Evolutionary conservation across 2,888 invertebrate species (phyloP).

Genomic region (Drosophila peninsularis): DNA sequence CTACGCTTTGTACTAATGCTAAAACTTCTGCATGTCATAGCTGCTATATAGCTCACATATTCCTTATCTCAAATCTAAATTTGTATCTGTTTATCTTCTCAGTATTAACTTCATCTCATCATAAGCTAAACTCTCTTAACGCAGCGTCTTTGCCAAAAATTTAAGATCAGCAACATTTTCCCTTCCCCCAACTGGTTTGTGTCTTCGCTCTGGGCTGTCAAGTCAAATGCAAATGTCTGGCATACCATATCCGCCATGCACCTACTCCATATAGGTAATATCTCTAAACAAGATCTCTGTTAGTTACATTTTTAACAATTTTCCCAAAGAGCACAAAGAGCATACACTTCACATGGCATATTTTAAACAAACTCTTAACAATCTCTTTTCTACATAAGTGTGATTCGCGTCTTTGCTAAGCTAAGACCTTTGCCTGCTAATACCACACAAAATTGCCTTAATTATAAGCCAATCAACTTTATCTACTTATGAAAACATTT

Average conservation of each 20-base stretch:
- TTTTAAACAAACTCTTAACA: not conserved
- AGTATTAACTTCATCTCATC: not conserved
- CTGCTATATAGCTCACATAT: not conserved
- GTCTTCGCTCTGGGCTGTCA: not conserved
- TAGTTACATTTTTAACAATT: not conserved
- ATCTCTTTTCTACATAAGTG: not conserved
- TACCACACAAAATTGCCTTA: no score
- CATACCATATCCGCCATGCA: not conserved
- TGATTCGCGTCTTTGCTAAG: not conserved
- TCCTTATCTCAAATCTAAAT: not conserved
- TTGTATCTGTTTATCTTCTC: not conserved
- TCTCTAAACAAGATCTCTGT: not conserved
- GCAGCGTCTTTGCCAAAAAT: not conserved
- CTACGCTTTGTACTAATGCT: not conserved
- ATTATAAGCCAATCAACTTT: not conserved
- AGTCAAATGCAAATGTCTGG: not conserved
- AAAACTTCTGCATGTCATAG: fast-evolving
- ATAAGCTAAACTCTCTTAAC: not conserved
- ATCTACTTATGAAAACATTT: not conserved
- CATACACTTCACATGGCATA: not conserved
- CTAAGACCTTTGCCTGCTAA: not conserved
- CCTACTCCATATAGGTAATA: not conserved
- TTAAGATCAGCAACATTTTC: not conserved
- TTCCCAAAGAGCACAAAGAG: not conserved
- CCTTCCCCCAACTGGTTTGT: not conserved